Evolutionary conservation across 2,888 invertebrate genomes (phyloP).

Genomic region (Tiliacea aurago): DNA sequence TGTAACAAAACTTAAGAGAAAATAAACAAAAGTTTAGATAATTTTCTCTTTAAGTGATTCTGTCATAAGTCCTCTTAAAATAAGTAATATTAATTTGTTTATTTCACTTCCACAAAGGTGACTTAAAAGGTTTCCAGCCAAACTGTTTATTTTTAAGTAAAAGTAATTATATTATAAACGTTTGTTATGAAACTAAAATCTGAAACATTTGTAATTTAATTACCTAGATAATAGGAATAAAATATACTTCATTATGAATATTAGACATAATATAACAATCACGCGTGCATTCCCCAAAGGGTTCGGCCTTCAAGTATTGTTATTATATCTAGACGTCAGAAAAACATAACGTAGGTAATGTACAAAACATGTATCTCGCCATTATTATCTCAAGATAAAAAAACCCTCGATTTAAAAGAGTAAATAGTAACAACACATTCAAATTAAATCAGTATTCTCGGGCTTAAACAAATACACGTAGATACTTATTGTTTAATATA

Average conservation of each 20-base stretch:
- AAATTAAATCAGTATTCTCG: slow-evolving; percentile 24
- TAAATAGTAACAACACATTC: slow-evolving; percentile 49
- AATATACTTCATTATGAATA: no score
- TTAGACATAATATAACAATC: no score
- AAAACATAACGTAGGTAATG: not conserved
- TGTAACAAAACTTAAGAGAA: not conserved
- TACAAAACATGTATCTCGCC: slow-evolving; percentile 11
- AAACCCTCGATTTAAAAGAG: slow-evolving; percentile 13
- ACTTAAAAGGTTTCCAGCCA: no score
- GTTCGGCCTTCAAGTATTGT: not conserved
- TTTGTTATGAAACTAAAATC: not conserved
- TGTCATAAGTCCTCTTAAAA: not conserved
- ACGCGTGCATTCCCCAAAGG: no score
- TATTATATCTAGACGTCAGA: not conserved
- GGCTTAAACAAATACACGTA: slow-evolving; percentile 6
- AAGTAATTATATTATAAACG: no score
- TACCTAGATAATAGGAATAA: not conserved
- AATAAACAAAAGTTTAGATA: not conserved
- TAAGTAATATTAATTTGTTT: not conserved
- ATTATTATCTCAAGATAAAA: slow-evolving; percentile 54
- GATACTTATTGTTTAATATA: no score
- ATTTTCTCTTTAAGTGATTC: not conserved
- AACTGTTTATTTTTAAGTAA: no score
- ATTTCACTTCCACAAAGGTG: not conserved
- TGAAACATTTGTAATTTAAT: not conserved